Evolutionary conservation across 2,888 invertebrate species (phyloP), one percentile per base, ranked within the genome.

Genomic region (Drosophila seclusa): DNA sequence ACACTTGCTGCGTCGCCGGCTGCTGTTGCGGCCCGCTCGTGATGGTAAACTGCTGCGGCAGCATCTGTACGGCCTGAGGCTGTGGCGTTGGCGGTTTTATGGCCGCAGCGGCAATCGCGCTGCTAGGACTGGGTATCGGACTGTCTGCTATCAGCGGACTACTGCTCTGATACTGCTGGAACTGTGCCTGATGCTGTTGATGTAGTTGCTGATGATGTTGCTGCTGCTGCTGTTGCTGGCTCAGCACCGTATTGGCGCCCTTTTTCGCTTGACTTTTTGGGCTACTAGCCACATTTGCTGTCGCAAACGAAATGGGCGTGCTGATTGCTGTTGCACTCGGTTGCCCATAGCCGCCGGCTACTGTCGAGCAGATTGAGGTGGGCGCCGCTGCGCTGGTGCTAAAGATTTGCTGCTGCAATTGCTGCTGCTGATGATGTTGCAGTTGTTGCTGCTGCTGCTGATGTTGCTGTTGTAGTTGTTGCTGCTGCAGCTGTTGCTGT

Each of bases 201-300:
- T 85, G 78, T 8, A 78, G 82, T 91, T 93, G 50, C 3, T 45
- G 45, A 45, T 45, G 91, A 66, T 92, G 91, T 63, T 91, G 91
- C n/a, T 86, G 86, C 48, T 89, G 76, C 16, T 76, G 83, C 27
- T 89, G 82, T 31, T 89, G 91, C 48, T 88, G 89, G 79, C 73
- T 90, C 73, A 82, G 71, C 69, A 79, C 67, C 64, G 89, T 75
- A 59, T 81, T 77, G 76, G 80, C 74, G 72, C 87, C 89, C 91
- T 93, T 93, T 93, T 93, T 93, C 92, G 93, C 80, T 93, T 93
- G 90, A 91, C 92, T 91, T 92, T 93, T 93, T 92, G 93, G 89
- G 90, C 92, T 91, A 90, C 92, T 89, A 91, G 92, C 93, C 92
- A 92, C 91, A 91, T 92, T 91, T 91, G 93, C 90, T 91, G 93